phyloP scores from a whole-genome alignment of 2,113 vertebrate species.

The Platichthys stellatus region DNA sequence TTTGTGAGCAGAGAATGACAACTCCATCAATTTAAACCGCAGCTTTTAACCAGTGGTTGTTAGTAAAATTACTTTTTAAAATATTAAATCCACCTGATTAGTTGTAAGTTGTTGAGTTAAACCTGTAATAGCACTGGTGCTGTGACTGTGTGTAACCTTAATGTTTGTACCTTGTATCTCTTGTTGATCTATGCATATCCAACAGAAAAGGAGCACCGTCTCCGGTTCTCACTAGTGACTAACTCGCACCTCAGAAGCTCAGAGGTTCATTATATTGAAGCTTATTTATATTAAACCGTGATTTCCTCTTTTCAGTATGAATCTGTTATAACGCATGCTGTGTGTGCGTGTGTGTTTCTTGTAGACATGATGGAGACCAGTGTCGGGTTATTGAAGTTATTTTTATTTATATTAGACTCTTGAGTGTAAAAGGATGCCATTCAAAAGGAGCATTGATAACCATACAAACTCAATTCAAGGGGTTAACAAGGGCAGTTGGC shows the following conservation, averaged over 20 bases:
- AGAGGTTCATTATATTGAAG: conserved; percentile 52
- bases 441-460: conserved; percentile 86
- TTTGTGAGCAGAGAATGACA: too few species aligned
- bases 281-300: conserved; percentile 77
- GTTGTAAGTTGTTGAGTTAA: conserved; percentile 5
- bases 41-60: too few species aligned
- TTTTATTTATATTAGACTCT: conserved; percentile 86
- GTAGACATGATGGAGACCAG: conserved; percentile 35
- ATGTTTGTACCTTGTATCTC: conserved; percentile 47
- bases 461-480: conserved; percentile 82
- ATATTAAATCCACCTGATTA: neutral
- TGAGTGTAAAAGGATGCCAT: conserved; percentile 87
- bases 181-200: conserved; percentile 77
- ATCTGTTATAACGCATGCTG: neutral
- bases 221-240: conserved; percentile 60
- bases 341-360: conserved; percentile 11
- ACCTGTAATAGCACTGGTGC: conserved; percentile 60
- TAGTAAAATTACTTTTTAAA: neutral
- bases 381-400: conserved; percentile 74
- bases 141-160: conserved; percentile 44
- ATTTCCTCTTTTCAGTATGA: conserved; percentile 56
- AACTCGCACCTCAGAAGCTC: conserved; percentile 43
- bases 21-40: too few species aligned
- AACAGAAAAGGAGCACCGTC: conserved; percentile 39
- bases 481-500: conserved; percentile 79